Percentiles rank a stretch among this genome's conserved stretches.
Evolutionary conservation across 2,113 vertebrate species (phyloP).

Genomic region (Daphoenositta chrysoptera): DNA sequence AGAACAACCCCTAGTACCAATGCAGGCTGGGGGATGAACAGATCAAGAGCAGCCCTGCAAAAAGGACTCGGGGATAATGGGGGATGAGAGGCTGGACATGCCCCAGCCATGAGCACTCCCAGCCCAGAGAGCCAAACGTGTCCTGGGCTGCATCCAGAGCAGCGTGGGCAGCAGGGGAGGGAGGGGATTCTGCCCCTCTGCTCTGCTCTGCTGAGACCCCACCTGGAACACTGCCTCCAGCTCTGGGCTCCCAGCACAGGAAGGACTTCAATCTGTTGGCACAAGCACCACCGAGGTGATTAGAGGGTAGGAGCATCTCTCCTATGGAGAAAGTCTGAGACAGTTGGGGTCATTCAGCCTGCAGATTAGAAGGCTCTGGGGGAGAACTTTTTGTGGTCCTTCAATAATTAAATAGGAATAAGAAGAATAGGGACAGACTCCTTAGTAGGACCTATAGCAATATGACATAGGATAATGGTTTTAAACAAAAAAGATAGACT

Average conservation of each 20-base stretch:
- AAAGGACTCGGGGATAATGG: neutral
- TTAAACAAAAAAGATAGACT: neutral
- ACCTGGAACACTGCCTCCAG: neutral
- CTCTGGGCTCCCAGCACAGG: neutral
- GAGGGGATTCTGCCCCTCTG: neutral
- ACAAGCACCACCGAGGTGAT: fast-evolving
- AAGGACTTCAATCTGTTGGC: fast-evolving
- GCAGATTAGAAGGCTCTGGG: neutral
- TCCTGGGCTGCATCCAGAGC: neutral
- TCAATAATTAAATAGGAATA: neutral
- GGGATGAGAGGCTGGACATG: neutral
- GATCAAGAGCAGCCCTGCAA: fast-evolving
- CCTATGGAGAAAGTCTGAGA: neutral
- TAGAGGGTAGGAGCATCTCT: neutral
- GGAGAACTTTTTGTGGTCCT: neutral
- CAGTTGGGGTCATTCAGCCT: no score
- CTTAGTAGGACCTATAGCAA: fast-evolving
- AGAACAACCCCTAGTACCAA: fast-evolving
- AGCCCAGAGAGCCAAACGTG: neutral
- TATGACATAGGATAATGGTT: neutral
- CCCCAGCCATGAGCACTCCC: neutral
- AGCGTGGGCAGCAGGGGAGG: neutral
- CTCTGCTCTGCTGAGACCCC: neutral
- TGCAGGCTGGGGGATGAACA: neutral
- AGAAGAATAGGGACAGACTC: neutral